Percentiles rank a stretch among this genome's conserved stretches.
These are phyloP conservation scores for Cottoperca gobio DNA, from an alignment of 2,797 vertebrate genomes.

Conservation along the genomic window DNA sequence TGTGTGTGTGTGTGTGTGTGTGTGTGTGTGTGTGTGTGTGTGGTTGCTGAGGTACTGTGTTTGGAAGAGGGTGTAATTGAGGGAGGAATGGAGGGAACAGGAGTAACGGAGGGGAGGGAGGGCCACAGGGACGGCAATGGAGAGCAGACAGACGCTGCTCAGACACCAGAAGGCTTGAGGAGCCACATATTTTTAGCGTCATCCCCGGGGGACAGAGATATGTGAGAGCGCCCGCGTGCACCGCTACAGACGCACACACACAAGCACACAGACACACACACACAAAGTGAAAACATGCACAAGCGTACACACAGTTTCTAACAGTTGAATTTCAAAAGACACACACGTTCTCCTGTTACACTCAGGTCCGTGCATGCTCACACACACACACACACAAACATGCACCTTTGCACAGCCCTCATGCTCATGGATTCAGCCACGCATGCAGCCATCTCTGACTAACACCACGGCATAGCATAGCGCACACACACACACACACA, in stretches of 20 bases:
- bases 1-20: conserved; percentile 74
- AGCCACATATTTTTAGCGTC: conserved; percentile 90
- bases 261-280: conserved; percentile 1
- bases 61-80: conserved; percentile 84
- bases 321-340: conserved; percentile 67
- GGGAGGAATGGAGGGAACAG: conserved; percentile 83
- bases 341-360: conserved; percentile 66
- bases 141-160: conserved; percentile 89
- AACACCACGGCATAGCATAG: conserved; percentile 45
- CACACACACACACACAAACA: conserved; percentile 29
- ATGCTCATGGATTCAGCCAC: conserved; percentile 76
- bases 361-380: conserved; percentile 59
- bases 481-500: conserved; percentile 21
- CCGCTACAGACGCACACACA: conserved; percentile 43
- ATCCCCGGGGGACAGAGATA: conserved; percentile 88
- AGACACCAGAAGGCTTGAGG: conserved; percentile 90
- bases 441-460: conserved; percentile 76
- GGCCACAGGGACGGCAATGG: conserved; percentile 83
- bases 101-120: conserved; percentile 75
- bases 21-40: conserved; percentile 15
- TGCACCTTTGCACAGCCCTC: conserved; percentile 42
- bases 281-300: conserved; percentile 54
- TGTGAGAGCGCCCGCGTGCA: conserved; percentile 81
- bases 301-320: conserved; percentile 50
- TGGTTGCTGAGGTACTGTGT: conserved; percentile 64